phyloP scores from a whole-genome alignment of 1,140 invertebrate species.

The Tetramorium alpestre region DNA sequence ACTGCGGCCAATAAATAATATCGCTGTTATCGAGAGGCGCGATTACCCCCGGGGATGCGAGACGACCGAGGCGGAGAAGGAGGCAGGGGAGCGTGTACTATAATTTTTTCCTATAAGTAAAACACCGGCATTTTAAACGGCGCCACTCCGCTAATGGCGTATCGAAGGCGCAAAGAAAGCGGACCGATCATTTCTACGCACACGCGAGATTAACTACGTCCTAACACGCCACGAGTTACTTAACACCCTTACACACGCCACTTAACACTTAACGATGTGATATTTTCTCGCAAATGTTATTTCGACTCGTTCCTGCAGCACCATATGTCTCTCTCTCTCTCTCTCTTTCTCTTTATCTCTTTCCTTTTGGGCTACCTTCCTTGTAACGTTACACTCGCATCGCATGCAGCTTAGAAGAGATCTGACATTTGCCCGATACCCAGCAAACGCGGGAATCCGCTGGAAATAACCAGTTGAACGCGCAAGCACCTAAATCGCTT shows the following conservation, averaged over 20 bases:
- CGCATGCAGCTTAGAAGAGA: not conserved
- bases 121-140: conserved; percentile 57
- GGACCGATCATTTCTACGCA: conserved; percentile 43
- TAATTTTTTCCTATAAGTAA: conserved; percentile 54
- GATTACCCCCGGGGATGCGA: not conserved
- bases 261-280: conserved; percentile 67
- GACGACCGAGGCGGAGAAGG: not conserved
- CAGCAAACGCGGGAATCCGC: not conserved
- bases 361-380: not conserved
- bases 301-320: not conserved
- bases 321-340: no score
- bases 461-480: not conserved
- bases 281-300: conserved; percentile 31
- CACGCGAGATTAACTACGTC: conserved; percentile 63
- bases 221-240: conserved; percentile 66
- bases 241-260: conserved; percentile 66
- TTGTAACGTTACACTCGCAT: not conserved
- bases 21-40: not conserved
- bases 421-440: not conserved
- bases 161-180: conserved; percentile 18
- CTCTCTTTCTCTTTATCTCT: not conserved
- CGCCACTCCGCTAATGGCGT: not conserved
- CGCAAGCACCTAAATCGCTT: not conserved
- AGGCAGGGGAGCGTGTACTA: not conserved
- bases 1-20: conserved; percentile 28